Conservation (phyloP, 2,113 vertebrate species). For the Irena cyanogastra region DNA sequence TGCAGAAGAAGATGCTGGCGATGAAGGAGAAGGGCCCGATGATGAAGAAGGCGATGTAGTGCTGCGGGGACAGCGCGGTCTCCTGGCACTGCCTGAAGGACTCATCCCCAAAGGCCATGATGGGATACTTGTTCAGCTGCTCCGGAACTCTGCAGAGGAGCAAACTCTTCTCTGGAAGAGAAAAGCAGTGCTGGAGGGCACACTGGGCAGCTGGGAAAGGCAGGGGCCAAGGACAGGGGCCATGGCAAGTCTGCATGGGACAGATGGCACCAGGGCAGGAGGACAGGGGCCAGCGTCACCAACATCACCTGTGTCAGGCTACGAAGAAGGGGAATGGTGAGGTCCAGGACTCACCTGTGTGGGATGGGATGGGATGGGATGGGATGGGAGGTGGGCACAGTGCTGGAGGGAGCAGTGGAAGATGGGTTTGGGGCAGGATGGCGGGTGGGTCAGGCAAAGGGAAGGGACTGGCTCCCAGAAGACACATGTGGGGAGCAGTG, state of each 20-base stretch:
- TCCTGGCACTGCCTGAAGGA: conserved; percentile 70
- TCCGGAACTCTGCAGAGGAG: conserved; percentile 53
- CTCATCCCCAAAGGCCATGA: conserved; percentile 58
- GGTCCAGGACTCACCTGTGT: not conserved
- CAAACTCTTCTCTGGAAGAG: conserved; percentile 54
- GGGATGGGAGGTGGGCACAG: not conserved
- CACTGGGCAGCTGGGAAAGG: not conserved
- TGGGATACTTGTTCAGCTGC: conserved; percentile 7
- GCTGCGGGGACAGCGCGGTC: not conserved
- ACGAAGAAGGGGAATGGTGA: not conserved
- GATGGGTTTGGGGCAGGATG: not conserved
- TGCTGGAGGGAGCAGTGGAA: not conserved
- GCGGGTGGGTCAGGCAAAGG: not conserved
- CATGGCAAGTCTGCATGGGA: not conserved
- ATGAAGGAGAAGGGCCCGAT: conserved; percentile 68
- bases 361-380: not conserved
- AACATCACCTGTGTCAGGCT: not conserved
- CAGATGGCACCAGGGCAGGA: not conserved
- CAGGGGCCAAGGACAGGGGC: not conserved
- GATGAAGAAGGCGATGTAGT: conserved; percentile 42
- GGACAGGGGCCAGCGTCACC: not conserved
- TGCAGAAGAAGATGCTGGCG: conserved; percentile 68
- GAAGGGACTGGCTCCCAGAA: not conserved
- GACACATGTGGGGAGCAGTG: not conserved
- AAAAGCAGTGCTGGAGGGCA: not conserved